A percentile compares a stretch with the other conserved stretches of the same genome.
Evolutionary conservation across 2,888 invertebrate species (phyloP).

Genomic region (Suillia variegata): DNA sequence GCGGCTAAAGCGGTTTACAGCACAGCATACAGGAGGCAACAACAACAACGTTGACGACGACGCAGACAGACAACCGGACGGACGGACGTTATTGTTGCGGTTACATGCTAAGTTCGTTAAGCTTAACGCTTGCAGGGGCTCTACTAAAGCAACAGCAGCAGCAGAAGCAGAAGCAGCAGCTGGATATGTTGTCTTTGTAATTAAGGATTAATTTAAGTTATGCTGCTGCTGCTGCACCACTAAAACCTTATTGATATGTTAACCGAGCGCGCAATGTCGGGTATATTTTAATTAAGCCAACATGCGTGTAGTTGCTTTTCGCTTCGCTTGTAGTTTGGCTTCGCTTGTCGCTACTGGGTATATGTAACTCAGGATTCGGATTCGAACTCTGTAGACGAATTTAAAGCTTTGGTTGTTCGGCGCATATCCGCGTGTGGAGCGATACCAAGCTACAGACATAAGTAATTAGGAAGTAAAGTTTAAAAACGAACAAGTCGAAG

Average conservation of each 20-base stretch:
- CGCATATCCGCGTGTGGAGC: too few species aligned
- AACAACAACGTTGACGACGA: too few species aligned
- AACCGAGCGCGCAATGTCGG: slow-evolving; percentile 30
- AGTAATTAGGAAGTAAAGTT: too few species aligned
- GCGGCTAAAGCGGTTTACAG: slow-evolving; percentile 18
- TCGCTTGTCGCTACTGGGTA: too few species aligned
- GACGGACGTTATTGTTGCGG: slow-evolving; percentile 13
- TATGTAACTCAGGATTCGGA: too few species aligned
- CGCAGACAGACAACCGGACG: background rate
- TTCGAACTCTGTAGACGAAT: too few species aligned
- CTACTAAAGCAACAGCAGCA: too few species aligned
- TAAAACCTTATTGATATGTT: slow-evolving; percentile 40
- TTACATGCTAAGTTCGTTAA: slow-evolving; percentile 56
- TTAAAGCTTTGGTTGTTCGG: too few species aligned
- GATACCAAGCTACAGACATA: too few species aligned
- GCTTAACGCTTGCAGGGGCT: slow-evolving; percentile 40
- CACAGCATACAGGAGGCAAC: too few species aligned
- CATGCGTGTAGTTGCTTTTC: background rate
- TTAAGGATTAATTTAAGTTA: slow-evolving; percentile 58
- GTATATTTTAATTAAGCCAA: background rate
- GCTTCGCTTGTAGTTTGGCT: too few species aligned
- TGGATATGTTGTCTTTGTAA: slow-evolving; percentile 57
- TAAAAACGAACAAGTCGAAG: too few species aligned
- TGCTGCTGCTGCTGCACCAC: slow-evolving; percentile 14
- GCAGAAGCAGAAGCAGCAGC: slow-evolving; percentile 43